These are phyloP conservation scores for Magallana ariakensis DNA, from an alignment of 1,140 invertebrate genomes.

Conservation along the genomic window DNA sequence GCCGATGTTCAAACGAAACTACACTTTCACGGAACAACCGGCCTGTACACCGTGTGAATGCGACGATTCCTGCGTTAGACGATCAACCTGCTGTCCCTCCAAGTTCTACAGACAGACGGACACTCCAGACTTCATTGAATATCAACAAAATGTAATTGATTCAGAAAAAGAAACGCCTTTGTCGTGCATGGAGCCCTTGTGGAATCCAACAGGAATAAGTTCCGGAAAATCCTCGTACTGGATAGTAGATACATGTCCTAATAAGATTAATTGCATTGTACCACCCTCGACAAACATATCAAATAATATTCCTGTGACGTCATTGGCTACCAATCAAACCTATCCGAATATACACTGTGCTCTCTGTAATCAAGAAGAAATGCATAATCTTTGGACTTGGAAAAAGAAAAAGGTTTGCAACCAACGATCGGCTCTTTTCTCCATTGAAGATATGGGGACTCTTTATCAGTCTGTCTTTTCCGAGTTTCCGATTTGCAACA, in stretches of 20 bases:
- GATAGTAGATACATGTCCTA: not conserved
- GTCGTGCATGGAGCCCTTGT: not conserved
- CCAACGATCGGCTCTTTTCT: not conserved
- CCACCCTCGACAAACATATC: not conserved
- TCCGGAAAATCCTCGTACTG: not conserved
- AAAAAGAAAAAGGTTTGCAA: not conserved
- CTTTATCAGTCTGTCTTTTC: not conserved
- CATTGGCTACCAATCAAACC: not conserved
- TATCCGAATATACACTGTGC: not conserved
- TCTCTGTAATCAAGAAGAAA: not conserved
- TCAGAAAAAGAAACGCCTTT: not conserved
- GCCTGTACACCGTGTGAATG: not conserved
- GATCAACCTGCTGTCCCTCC: not conserved
- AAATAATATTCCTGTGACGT: not conserved
- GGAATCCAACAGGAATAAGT: not conserved
- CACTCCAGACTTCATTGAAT: conserved; percentile 16
- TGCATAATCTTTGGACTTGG: not conserved
- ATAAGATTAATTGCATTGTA: not conserved
- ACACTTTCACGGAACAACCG: not conserved
- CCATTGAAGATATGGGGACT: not conserved
- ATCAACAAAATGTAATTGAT: not conserved
- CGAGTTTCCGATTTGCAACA: not conserved
- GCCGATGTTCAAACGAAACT: not conserved
- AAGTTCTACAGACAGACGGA: conserved; percentile 1
- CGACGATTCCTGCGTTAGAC: conserved; percentile 10